phyloP scores from a whole-genome alignment of 2,888 invertebrate genomes.

The Brenthis ino region DNA sequence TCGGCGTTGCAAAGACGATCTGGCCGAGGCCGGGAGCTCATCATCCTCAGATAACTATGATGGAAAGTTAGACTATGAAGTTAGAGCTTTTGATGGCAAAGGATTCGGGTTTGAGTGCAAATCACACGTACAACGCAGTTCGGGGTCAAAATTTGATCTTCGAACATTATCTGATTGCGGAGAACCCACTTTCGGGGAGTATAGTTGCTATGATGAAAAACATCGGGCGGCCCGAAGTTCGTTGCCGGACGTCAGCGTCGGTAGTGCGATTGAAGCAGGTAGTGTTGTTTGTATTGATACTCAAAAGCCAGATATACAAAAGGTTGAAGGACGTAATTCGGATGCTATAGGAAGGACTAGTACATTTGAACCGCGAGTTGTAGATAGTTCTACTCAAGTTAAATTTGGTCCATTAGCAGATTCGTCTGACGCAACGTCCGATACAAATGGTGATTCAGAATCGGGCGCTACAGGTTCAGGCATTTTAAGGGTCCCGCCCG shows the following conservation, averaged over 20 bases:
- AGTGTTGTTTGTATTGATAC: constrained; percentile 80
- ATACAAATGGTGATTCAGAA: constrained; percentile 69
- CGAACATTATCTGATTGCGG: constrained; percentile 80
- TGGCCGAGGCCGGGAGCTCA: constrained; percentile 87
- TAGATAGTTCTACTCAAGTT: constrained; percentile 78
- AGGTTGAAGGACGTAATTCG: constrained; percentile 63
- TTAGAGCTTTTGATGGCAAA: constrained; percentile 78
- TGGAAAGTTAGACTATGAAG: constrained; percentile 80
- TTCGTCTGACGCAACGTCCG: constrained; percentile 70
- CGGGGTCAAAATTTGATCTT: constrained; percentile 74
- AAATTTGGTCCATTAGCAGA: constrained; percentile 72
- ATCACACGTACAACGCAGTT: constrained; percentile 76
- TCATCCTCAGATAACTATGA: constrained; percentile 85
- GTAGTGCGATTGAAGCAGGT: constrained; percentile 83
- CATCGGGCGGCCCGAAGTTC: constrained; percentile 82
- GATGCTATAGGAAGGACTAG: constrained; percentile 72
- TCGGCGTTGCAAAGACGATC: constrained; percentile 89
- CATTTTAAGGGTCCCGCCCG: constrained; percentile 74
- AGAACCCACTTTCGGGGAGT: constrained; percentile 83
- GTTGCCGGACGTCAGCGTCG: constrained; percentile 83
- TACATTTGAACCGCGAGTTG: constrained; percentile 76
- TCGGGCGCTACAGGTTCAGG: constrained; percentile 72
- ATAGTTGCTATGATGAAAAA: constrained; percentile 85
- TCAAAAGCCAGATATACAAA: constrained; percentile 78
- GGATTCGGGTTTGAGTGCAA: constrained; percentile 82